These are phyloP conservation scores for Hypomecis punctinalis DNA, from an alignment of 2,888 invertebrate species.

Conservation along the genomic window DNA sequence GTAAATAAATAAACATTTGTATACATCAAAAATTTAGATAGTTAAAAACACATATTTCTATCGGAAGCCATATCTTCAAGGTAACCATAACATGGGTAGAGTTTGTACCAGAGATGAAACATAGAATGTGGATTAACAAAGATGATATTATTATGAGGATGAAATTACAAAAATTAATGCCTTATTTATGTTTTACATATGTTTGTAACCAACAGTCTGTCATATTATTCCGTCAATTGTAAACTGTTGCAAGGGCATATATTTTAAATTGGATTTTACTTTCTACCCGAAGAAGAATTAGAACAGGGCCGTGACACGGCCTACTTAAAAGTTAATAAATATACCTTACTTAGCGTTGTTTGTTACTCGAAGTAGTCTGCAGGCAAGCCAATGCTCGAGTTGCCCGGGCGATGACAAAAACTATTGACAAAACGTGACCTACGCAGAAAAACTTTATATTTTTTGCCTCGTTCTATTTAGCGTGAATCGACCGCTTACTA, in stretches of 20 bases:
- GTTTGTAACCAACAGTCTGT: no score
- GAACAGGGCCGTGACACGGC: constrained; percentile 3
- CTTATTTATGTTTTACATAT: no score
- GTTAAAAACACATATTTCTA: no score
- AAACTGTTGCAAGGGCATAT: neutral
- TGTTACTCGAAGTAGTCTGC: neutral
- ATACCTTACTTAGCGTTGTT: neutral
- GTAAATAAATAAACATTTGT: no score
- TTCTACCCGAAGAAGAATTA: constrained; percentile 2
- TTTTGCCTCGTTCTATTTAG: constrained; percentile 19
- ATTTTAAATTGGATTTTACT: neutral
- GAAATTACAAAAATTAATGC: no score
- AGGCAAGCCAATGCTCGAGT: constrained; percentile 11
- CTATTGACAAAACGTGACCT: constrained; percentile 22
- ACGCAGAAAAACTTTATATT: constrained; percentile 11
- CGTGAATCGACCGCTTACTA: constrained; percentile 13
- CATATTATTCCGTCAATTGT: neutral
- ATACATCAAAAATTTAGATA: no score
- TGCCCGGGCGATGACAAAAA: constrained; percentile 12
- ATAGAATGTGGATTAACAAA: no score
- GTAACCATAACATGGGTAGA: no score
- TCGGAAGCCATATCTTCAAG: no score
- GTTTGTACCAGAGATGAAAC: no score
- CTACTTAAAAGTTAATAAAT: no score
- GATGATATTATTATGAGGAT: no score